A percentile compares a stretch with the other conserved stretches of the same genome.
Conservation (phyloP, 2,888 invertebrate genomes). For the Erannis defoliaria region DNA sequence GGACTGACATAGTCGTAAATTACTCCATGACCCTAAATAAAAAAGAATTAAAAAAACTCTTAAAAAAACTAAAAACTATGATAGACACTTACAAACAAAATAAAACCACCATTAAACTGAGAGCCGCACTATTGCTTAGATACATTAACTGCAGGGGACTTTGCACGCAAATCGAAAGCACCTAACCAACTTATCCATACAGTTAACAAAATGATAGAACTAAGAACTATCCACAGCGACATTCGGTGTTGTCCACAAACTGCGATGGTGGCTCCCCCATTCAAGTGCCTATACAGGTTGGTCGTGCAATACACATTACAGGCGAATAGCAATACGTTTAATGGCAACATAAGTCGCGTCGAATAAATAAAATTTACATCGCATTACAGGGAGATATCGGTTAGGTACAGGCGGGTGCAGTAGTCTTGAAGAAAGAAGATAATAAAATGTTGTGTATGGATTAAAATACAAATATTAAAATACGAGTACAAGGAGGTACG, state of each 20-base stretch:
- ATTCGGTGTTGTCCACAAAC: neutral
- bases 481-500: too few species aligned
- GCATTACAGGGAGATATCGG: conserved; percentile 42
- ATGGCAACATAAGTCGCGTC: conserved; percentile 58
- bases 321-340: conserved; percentile 45
- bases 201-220: neutral
- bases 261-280: neutral
- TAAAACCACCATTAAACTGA: conserved; percentile 9
- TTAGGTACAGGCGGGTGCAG: conserved; percentile 9
- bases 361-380: conserved; percentile 74
- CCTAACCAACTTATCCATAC: neutral
- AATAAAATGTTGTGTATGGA: neutral
- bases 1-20: too few species aligned
- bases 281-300: neutral
- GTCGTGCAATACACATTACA: conserved; percentile 59
- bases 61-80: neutral
- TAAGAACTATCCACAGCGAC: neutral
- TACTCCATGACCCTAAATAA: too few species aligned
- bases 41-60: too few species aligned
- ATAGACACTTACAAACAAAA: neutral
- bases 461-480: too few species aligned
- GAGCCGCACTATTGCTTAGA: conserved; percentile 25
- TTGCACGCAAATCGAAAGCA: conserved; percentile 57
- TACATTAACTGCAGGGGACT: conserved; percentile 32
- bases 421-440: neutral